Conservation (phyloP, 2,113 vertebrate species). For the Pantherophis guttatus region DNA sequence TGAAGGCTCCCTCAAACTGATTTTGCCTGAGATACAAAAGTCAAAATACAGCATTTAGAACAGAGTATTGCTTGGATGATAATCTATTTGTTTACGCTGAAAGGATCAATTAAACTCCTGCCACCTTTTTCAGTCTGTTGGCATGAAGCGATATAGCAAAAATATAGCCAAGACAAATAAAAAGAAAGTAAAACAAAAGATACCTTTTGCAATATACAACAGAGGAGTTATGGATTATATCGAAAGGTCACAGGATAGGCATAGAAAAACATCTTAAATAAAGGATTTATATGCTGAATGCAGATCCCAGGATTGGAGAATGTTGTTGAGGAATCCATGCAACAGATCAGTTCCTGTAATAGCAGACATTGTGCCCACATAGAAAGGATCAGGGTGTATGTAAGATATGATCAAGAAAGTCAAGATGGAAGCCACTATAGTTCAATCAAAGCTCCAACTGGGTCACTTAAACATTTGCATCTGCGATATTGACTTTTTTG, state of each 20-base stretch:
- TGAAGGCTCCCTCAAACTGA: not conserved
- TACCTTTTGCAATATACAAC: not conserved
- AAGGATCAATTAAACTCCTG: not conserved
- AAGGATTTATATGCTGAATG: not conserved
- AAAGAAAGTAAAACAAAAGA: not conserved
- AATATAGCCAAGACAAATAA: not conserved
- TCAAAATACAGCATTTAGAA: not conserved
- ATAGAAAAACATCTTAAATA: not conserved
- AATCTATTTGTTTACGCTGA: not conserved
- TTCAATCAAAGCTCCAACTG: not conserved
- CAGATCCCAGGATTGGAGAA: not conserved
- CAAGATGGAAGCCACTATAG: not conserved
- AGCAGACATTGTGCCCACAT: not conserved
- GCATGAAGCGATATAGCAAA: not conserved
- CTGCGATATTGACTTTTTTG: not conserved
- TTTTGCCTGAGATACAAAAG: not conserved
- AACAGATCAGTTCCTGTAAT: not conserved
- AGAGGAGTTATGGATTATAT: not conserved
- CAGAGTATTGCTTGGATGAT: not conserved
- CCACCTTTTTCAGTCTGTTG: not conserved
- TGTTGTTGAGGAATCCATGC: not conserved
- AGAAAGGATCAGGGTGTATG: not conserved
- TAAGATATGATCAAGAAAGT: not conserved
- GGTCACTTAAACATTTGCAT: not conserved
- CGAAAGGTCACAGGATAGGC: not conserved